These are phyloP conservation scores for Catharus fuscescens DNA, from an alignment of 2,113 vertebrate species.

Conservation along the genomic window DNA sequence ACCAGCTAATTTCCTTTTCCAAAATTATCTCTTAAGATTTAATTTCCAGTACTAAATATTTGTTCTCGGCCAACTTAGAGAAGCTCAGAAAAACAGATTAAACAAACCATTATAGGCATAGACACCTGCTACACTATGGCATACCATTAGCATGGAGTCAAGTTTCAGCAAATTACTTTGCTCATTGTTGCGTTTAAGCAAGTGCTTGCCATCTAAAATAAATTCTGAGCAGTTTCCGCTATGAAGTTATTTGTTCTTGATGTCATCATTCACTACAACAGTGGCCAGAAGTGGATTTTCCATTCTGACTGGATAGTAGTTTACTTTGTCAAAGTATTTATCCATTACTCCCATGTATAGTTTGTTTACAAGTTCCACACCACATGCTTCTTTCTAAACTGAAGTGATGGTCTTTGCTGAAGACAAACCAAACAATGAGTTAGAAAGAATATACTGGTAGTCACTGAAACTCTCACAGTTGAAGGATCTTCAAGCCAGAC, in stretches of 20 bases:
- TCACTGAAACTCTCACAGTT: neutral
- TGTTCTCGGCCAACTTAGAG: neutral
- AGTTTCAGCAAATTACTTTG: slow-evolving; percentile 21
- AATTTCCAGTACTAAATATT: slow-evolving; percentile 2
- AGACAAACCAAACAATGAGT: slow-evolving; percentile 18
- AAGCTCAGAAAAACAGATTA: slow-evolving; percentile 26
- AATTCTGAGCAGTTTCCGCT: neutral
- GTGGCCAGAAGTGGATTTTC: slow-evolving; percentile 34
- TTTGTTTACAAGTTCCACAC: slow-evolving; percentile 24
- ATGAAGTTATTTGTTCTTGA: neutral
- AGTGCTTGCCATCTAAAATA: slow-evolving; percentile 35
- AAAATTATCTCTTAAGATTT: slow-evolving; percentile 26
- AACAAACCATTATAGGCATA: slow-evolving; percentile 11
- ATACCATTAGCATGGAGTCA: slow-evolving; percentile 1
- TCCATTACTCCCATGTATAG: neutral
- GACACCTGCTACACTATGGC: slow-evolving; percentile 41
- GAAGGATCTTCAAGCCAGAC: neutral
- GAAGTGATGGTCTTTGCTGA: neutral
- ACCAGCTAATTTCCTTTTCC: neutral
- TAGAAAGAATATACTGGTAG: neutral
- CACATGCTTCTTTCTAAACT: slow-evolving; percentile 20
- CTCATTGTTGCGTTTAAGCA: slow-evolving; percentile 19
- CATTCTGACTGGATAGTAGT: slow-evolving; percentile 17
- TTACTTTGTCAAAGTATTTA: slow-evolving; percentile 28
- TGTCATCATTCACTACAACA: neutral